Base-by-base conservation (phyloP, 2,113 vertebrate genomes). In the Ondatra zibethicus region DNA sequence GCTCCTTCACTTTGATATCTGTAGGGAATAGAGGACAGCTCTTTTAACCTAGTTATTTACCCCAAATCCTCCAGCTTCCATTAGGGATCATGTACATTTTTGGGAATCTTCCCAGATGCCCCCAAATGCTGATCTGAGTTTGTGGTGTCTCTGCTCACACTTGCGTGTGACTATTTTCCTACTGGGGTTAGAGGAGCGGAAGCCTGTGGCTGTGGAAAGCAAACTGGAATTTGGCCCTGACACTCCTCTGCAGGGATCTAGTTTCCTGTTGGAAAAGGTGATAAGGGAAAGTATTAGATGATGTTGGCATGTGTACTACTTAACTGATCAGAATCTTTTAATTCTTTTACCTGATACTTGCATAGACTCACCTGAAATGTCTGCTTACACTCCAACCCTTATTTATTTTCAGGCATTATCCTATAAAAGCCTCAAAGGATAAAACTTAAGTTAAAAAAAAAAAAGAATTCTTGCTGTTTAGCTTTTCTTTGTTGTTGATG, bases 1-100 rank as follows among this genome's bases (percentile, higher is more conserved):
- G 99, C 97, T 99, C 99, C 98, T 99, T 99, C 77, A 99, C 99
- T 98, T 99, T 99, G 96, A 99, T 99, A 96, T 99, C 99, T 99
- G 98, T 3, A 96, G 89, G 82, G 95, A 85, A 4, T 4, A 63
- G 97, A 98, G 94, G 68, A 73, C 23, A 95, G 65, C 81, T 2
- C 29, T 92, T 95, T 78, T 94, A 58, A 13, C 76, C 6, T 70
- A 73, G 76, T 17, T 42, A 93, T 45, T 58, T 92, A 70, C 72
- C 52, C 89, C 90, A 63, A 90, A 85, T 12, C 36, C 73, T 70
- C 96, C 95, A 81, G 88, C 82, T 50, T 73, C 27, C 63, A 3
- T 77, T 76, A 19, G n/a, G 42, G 25, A 25, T 73, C 14, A 92
- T 36, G 39, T 80, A 65, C 72, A 47, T 85, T 95, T 89, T 7